phyloP scores from a whole-genome alignment of 2,888 invertebrate species.

The Scaptomyza parva region DNA sequence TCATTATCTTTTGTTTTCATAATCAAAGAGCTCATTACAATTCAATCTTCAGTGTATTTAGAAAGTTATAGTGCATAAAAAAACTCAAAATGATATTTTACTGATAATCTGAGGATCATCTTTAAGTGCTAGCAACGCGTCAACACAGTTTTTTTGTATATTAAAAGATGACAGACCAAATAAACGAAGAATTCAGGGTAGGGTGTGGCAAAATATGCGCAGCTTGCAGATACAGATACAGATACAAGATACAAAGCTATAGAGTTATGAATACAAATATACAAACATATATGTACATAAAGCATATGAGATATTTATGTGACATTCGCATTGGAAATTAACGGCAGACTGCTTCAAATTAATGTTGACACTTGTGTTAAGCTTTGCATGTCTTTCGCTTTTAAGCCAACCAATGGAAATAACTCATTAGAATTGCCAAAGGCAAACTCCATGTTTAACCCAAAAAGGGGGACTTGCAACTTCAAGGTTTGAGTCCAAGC shows the following conservation, averaged over 20 bases:
- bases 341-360: slow-evolving; percentile 66
- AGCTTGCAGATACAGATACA: slow-evolving; percentile 50
- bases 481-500: slow-evolving; percentile 19
- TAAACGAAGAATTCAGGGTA: slow-evolving; percentile 60
- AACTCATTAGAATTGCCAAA: slow-evolving; percentile 64
- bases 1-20: background rate
- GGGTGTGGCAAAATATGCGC: slow-evolving; percentile 70
- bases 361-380: slow-evolving; percentile 79
- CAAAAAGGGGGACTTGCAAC: slow-evolving; percentile 16
- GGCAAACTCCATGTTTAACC: slow-evolving; percentile 58
- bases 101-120: slow-evolving; percentile 13
- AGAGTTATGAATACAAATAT: slow-evolving; percentile 37
- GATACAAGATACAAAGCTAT: slow-evolving; percentile 35
- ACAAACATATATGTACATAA: slow-evolving; percentile 17
- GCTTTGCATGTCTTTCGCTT: slow-evolving; percentile 37
- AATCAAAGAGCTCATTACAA: background rate
- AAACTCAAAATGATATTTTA: slow-evolving; percentile 4
- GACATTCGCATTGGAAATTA: slow-evolving; percentile 68
- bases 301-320: slow-evolving; percentile 70
- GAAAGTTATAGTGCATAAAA: slow-evolving; percentile 25
- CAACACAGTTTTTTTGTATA: slow-evolving; percentile 69
- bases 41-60: background rate
- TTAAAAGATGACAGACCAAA: slow-evolving; percentile 68
- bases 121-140: slow-evolving; percentile 47
- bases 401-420: slow-evolving; percentile 43